Evolutionary conservation across 92 coral and sea anemone genomes (phyloP).

Genomic region (Parazoanthus atlanticus): DNA sequence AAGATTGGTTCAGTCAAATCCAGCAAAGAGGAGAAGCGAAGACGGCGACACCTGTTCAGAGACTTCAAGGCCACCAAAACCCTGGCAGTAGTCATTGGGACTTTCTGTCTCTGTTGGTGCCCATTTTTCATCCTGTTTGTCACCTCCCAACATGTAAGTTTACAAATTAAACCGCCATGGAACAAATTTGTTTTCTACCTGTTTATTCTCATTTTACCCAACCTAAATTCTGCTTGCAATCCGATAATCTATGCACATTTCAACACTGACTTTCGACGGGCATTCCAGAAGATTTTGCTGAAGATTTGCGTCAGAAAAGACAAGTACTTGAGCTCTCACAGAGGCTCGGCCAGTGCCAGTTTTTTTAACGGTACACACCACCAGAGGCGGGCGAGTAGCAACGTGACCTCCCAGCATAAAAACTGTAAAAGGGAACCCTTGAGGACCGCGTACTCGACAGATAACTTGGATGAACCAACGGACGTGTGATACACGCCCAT

Average conservation of each 20-base stretch:
- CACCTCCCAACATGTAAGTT: constrained; percentile 55
- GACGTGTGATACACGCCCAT: constrained; percentile 11
- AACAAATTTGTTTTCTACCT: constrained; percentile 34
- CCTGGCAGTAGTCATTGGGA: constrained; percentile 83
- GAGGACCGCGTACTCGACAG: background rate
- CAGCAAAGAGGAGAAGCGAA: constrained; percentile 60
- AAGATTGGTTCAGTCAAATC: constrained; percentile 43
- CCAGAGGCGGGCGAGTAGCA: background rate
- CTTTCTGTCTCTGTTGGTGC: constrained; percentile 95
- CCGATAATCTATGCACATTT: constrained; percentile 97
- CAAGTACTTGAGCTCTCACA: background rate
- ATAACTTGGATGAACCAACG: constrained; percentile 19
- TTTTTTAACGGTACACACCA: background rate
- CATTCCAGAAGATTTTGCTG: constrained; percentile 82
- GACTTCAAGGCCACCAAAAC: constrained; percentile 98
- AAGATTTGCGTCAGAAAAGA: constrained; percentile 34
- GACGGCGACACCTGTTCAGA: constrained; percentile 62
- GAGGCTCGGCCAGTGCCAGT: constrained; percentile 16
- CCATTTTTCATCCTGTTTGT: constrained; percentile 92
- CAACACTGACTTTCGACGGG: constrained; percentile 83
- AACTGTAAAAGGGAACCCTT: constrained; percentile 1
- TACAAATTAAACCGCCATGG: constrained; percentile 36
- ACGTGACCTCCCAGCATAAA: background rate
- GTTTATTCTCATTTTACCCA: constrained; percentile 71
- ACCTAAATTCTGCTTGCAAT: constrained; percentile 90